Evolutionary conservation across 2,888 invertebrate genomes (phyloP), one percentile per base, ranked within the genome.

Genomic region (Trichogramma dendrolimi): DNA sequence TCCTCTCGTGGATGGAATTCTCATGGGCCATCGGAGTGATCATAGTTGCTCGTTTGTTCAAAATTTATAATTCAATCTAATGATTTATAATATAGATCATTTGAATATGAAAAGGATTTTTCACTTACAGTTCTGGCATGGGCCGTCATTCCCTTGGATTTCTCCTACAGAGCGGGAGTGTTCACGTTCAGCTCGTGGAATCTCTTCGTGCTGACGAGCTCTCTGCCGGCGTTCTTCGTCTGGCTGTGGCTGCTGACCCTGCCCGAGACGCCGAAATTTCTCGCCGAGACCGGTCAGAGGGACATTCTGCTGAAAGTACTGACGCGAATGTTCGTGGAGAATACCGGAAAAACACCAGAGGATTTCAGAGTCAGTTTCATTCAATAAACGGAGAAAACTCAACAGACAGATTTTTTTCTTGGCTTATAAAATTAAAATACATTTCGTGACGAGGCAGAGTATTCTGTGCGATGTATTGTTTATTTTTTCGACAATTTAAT

Each of bases 1-100:
- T 90, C 73, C 83, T 91, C 61, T 88, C 90, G 76, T 89, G 90
- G 88, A 87, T 91, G 87, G 91, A 91, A 82, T 81, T 90, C 79
- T 89, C 90, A 78, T 91, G 90, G 90, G 89, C 89, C 40, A 75
- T 87, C 47, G 90, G 91, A 63, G 87, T 90, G 62, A 88, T 90
- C 68, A 73, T 86, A 61, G 79, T 90, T 63, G 89, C 90, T 73
- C 82, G 90, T 90, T 80, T 82, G 67, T 64, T 47, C n/a, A 59
- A 46, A 7, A 49, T 4, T n/a, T 1, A n/a, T 51, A 47, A 6
- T 41, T 40, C n/a, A 41, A 27, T 58, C 39, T 52, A 1, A 27
- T 10, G 7, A 46, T 6, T 58, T 10, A 11, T 6, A 8, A 7
- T 38, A 10, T 43, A n/a, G 42, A 39, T 44, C 42, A 38, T 14